Evolutionary conservation across 92 coral and sea anemone species (phyloP), one percentile per base, ranked within the genome.

Genomic region (Palythoa caribaeorum): DNA sequence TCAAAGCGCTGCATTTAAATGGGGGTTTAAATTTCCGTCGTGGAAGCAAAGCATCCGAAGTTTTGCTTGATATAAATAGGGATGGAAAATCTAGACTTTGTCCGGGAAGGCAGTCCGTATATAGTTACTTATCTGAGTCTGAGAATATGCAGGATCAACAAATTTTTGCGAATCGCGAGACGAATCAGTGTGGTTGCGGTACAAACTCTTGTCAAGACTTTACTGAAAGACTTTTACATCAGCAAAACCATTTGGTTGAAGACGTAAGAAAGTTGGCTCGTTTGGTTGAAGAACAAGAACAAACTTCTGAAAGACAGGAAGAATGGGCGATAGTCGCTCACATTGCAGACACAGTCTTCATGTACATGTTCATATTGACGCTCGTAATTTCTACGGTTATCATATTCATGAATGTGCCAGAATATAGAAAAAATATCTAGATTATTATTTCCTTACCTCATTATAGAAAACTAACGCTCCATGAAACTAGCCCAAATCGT

Each of bases 261-360:
- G 92, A 95, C 11, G 96, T 96, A 35, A 92, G 88, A 86, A 93
- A 93, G 83, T 88, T 96, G 76, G 94, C 92, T 0, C 83, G 88
- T 66, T 90, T 92, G 71, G 96, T 95, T n/a, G 89, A 94, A 48
- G 95, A 96, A 12, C 94, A 92, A 73, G 98, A 93, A 38, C 93
- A 93, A 54, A 85, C 87, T 77, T 92, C 92, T 48, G 88, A 90
- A 40, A 94, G 93, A 73, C 84, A 92, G 66, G 98, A 96, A 76
- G 98, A 96, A 69, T 96, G 98, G 98, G 90, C 91, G 74, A 89
- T 94, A 66, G 98, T 95, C 9, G 98, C 98, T 14, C 94, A 93
- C 39, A 94, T 96, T 52, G 69, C 95, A n/a, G 98, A 96, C 80
- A 91, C 92, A 5, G 92, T 96, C 74, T 92, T 96, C 87, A 87